These are phyloP conservation scores for Aproaerema taeniolella DNA, from an alignment of 2,888 invertebrate species.

Conservation along the genomic window DNA sequence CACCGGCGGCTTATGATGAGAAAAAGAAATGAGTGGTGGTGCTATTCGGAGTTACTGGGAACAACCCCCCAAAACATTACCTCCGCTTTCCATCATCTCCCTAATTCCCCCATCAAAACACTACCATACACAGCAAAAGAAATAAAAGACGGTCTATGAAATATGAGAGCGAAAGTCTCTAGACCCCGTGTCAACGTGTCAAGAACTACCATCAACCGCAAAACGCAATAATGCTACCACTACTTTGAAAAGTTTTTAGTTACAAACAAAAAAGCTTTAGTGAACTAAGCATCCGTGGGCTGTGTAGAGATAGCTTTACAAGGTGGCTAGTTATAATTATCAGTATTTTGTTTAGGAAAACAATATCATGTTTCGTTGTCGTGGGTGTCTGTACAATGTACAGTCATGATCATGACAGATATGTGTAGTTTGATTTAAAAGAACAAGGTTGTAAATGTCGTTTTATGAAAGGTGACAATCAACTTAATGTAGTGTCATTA, in stretches of 20 bases:
- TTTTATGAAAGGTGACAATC: too few species aligned
- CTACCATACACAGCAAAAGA: too few species aligned
- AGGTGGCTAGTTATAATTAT: constrained; percentile 28
- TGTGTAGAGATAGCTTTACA: constrained; percentile 35
- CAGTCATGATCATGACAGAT: too few species aligned
- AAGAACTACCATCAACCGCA: constrained; percentile 33
- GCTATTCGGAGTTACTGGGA: too few species aligned
- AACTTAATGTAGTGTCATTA: too few species aligned
- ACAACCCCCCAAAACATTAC: constrained; percentile 45
- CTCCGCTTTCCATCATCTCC: constrained; percentile 35
- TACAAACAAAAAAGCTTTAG: constrained; percentile 25
- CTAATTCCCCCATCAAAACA: constrained; percentile 5
- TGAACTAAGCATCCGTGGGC: constrained; percentile 33
- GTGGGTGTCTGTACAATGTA: constrained; percentile 4
- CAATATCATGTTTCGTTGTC: constrained; percentile 32
- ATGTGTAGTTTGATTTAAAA: too few species aligned
- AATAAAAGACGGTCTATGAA: background rate
- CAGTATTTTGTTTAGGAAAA: constrained; percentile 31
- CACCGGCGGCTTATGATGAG: too few species aligned
- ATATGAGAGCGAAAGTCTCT: constrained; percentile 28
- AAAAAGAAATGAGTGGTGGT: too few species aligned
- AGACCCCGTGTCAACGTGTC: constrained; percentile 27
- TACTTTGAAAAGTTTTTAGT: constrained; percentile 30
- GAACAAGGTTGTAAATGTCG: too few species aligned
- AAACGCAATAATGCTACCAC: constrained; percentile 32